Evolutionary conservation across 1,140 invertebrate genomes (phyloP).

Genomic region (Trachymyrmex cornetzi): DNA sequence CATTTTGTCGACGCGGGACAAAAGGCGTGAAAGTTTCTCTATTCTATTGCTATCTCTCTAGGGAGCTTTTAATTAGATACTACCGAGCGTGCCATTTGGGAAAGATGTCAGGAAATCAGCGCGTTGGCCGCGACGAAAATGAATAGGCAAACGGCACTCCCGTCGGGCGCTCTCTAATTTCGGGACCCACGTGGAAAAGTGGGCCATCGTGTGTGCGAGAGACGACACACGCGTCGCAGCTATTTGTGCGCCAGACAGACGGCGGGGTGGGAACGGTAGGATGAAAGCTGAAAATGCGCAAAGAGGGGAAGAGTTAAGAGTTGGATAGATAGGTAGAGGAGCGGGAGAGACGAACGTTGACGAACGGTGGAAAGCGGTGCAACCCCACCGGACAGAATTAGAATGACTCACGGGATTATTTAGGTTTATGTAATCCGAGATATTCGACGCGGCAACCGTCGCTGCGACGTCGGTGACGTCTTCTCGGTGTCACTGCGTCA

Average conservation of each 20-base stretch:
- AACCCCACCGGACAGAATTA: slow-evolving; percentile 73
- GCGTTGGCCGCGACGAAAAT: slow-evolving; percentile 51
- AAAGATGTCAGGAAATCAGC: slow-evolving; percentile 36
- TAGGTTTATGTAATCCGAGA: slow-evolving; percentile 77
- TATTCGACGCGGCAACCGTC: slow-evolving; percentile 61
- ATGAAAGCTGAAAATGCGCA: slow-evolving; percentile 45
- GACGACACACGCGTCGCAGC: slow-evolving; percentile 65
- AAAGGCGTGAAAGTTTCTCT: slow-evolving; percentile 44
- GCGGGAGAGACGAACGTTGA: not conserved
- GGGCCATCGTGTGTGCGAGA: slow-evolving; percentile 69
- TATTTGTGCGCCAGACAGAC: slow-evolving; percentile 70
- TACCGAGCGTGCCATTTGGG: slow-evolving; percentile 33
- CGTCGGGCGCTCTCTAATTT: slow-evolving; percentile 67
- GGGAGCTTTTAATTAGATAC: slow-evolving; percentile 35
- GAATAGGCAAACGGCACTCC: slow-evolving; percentile 26
- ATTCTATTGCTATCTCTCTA: not conserved
- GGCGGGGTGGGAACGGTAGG: slow-evolving; percentile 3
- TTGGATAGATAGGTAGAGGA: not conserved
- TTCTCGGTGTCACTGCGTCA: slow-evolving; percentile 41
- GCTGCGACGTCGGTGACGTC: slow-evolving; percentile 58
- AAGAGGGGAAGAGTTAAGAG: not conserved
- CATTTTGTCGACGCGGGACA: not conserved
- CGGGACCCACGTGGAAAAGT: slow-evolving; percentile 70
- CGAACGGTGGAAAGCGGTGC: slow-evolving; percentile 36
- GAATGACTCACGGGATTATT: slow-evolving; percentile 76